These are phyloP conservation scores for Tenthredo livida DNA, from an alignment of 2,888 invertebrate species.

Conservation along the genomic window DNA sequence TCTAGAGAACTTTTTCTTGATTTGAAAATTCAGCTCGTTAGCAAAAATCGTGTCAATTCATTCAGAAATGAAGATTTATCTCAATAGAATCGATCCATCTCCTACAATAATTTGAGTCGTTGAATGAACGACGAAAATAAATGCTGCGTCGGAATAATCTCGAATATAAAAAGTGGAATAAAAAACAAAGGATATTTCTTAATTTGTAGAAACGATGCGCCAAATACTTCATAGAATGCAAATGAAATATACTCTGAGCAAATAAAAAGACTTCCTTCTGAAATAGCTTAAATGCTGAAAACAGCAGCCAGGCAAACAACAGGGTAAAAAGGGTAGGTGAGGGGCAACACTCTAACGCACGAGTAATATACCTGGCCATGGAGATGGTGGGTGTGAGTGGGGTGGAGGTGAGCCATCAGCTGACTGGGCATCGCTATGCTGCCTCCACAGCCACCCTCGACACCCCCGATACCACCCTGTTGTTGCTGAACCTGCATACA, in stretches of 20 bases:
- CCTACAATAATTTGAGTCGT: not conserved
- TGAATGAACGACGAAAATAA: not conserved
- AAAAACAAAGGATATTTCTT: no score
- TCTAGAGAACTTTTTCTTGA: not conserved
- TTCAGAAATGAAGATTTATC: not conserved
- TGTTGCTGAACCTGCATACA: conserved; percentile 69
- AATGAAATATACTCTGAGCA: not conserved
- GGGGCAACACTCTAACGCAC: conserved; percentile 30
- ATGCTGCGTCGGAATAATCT: not conserved
- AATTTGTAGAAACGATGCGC: not conserved
- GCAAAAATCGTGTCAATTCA: not conserved
- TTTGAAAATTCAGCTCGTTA: not conserved
- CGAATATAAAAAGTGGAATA: no score
- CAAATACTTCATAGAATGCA: conserved; percentile 5
- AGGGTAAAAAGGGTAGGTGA: conserved; percentile 39
- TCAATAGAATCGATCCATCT: not conserved
- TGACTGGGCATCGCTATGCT: conserved; percentile 80
- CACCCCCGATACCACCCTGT: conserved; percentile 61
- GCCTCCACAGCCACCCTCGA: conserved; percentile 67
- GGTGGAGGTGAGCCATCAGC: conserved; percentile 82
- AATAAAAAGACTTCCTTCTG: not conserved
- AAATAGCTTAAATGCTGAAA: not conserved
- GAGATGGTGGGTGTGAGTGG: conserved; percentile 70
- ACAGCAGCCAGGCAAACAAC: conserved; percentile 29
- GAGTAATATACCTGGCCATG: conserved; percentile 69